Evolutionary conservation across 2,888 invertebrate species (phyloP).

Genomic region (Drosophila mulleri): DNA sequence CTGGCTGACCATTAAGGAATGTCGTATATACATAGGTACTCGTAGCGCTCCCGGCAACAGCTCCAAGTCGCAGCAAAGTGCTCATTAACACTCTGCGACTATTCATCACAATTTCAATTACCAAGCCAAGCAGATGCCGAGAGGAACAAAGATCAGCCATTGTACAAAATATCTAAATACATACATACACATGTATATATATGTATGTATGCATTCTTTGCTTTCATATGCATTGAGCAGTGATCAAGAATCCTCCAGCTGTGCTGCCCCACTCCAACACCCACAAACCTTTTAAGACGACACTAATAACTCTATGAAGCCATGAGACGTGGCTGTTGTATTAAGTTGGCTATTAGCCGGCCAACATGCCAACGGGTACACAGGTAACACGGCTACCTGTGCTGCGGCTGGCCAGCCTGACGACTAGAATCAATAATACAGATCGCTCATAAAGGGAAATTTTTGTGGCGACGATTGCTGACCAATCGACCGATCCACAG

Average conservation of each 20-base stretch:
- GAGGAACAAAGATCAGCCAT: slow-evolving; percentile 36
- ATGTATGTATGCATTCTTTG: background rate
- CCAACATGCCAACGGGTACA: slow-evolving; percentile 58
- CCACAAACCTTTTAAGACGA: slow-evolving; percentile 48
- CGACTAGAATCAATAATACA: slow-evolving; percentile 62
- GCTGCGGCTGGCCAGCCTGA: slow-evolving; percentile 2
- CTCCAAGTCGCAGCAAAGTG: slow-evolving; percentile 25
- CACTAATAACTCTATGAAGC: slow-evolving; percentile 75
- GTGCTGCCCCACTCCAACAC: background rate
- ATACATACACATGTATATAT: background rate
- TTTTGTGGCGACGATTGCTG: slow-evolving; percentile 35
- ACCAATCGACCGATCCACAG: background rate
- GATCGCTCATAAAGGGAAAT: slow-evolving; percentile 73
- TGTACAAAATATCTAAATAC: slow-evolving; percentile 22
- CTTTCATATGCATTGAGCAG: background rate
- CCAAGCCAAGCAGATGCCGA: slow-evolving; percentile 23
- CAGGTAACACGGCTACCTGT: slow-evolving; percentile 13
- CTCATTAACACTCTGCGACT: slow-evolving; percentile 70
- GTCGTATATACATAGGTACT: slow-evolving; percentile 7
- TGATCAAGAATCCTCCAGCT: background rate
- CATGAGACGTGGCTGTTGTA: slow-evolving; percentile 60
- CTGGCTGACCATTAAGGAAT: slow-evolving; percentile 44
- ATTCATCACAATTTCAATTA: slow-evolving; percentile 75
- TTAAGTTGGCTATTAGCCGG: slow-evolving; percentile 66
- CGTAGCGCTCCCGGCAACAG: slow-evolving; percentile 11